These are phyloP conservation scores for Podarcis cretensis DNA, from an alignment of 2,113 vertebrate species.

Conservation along the genomic window DNA sequence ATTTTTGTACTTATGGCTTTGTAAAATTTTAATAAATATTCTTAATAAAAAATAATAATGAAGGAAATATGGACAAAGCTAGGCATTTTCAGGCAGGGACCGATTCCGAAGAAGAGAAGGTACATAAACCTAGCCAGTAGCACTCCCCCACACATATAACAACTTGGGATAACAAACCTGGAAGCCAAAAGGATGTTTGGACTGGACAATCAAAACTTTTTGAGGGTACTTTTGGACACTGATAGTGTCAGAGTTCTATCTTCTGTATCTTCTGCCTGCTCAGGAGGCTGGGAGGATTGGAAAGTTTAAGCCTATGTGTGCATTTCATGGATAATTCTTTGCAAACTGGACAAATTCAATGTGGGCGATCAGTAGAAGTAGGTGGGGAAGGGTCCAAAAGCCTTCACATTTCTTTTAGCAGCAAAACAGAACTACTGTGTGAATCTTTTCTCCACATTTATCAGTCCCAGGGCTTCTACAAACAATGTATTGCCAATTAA, in stretches of 20 bases:
- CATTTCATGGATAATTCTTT: neutral
- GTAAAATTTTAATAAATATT: no score
- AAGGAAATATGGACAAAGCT: neutral
- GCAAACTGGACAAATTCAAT: constrained; percentile 34
- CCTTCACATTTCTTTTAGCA: constrained; percentile 56
- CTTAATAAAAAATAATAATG: no score
- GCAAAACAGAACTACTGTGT: constrained; percentile 66
- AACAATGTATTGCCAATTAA: constrained; percentile 75
- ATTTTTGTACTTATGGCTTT: no score
- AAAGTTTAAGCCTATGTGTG: neutral
- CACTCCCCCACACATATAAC: no score
- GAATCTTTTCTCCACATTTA: constrained; percentile 67
- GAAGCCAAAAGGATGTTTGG: neutral
- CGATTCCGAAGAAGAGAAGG: neutral
- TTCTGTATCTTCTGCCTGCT: neutral
- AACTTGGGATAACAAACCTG: neutral
- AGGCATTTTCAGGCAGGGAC: neutral
- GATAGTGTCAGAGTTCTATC: no score
- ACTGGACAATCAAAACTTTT: neutral
- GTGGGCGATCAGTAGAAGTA: constrained; percentile 59
- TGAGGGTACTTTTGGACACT: no score
- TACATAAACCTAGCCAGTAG: no score
- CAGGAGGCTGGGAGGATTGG: neutral
- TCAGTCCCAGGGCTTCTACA: constrained; percentile 61
- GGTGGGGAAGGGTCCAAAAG: constrained; percentile 32